Evolutionary conservation across 1,140 invertebrate genomes (phyloP).

Genomic region (Triops longicaudatus): DNA sequence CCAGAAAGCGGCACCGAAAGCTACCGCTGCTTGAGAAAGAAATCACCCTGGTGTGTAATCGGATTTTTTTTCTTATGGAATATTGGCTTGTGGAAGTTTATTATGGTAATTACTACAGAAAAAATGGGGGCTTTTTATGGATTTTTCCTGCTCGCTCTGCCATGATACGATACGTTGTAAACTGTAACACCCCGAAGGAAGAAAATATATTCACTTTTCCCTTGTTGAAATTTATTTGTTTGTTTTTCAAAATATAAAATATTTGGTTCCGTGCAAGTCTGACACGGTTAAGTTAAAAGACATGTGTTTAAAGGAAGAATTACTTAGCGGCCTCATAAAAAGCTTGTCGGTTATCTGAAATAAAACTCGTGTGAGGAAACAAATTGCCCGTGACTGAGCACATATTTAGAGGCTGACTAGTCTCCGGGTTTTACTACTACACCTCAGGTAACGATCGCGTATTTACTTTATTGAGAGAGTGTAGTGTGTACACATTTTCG

Average conservation of each 20-base stretch:
- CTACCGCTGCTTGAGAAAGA: constrained; percentile 20
- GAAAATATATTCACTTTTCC: not conserved
- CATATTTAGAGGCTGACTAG: too few relatives aligned
- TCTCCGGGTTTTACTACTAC: too few relatives aligned
- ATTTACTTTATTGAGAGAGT: too few relatives aligned
- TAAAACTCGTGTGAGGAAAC: not conserved
- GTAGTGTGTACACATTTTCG: too few relatives aligned
- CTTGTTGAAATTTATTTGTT: not conserved
- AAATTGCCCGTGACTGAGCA: too few relatives aligned
- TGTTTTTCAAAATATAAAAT: too few relatives aligned
- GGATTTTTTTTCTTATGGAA: not conserved
- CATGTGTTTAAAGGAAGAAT: not conserved
- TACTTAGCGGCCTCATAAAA: not conserved
- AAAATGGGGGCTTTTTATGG: too few relatives aligned
- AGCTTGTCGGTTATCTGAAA: not conserved
- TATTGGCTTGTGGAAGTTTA: constrained; percentile 14
- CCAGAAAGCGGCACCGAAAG: constrained; percentile 53
- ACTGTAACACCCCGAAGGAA: not conserved
- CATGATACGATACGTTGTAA: not conserved
- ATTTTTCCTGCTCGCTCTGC: not conserved
- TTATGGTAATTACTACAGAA: not conserved
- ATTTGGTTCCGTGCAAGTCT: too few relatives aligned
- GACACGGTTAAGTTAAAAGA: too few relatives aligned
- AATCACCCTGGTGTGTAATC: not conserved
- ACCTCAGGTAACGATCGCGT: too few relatives aligned